Base-by-base conservation (phyloP, 1,140 invertebrate genomes). In the Popillia japonica region DNA sequence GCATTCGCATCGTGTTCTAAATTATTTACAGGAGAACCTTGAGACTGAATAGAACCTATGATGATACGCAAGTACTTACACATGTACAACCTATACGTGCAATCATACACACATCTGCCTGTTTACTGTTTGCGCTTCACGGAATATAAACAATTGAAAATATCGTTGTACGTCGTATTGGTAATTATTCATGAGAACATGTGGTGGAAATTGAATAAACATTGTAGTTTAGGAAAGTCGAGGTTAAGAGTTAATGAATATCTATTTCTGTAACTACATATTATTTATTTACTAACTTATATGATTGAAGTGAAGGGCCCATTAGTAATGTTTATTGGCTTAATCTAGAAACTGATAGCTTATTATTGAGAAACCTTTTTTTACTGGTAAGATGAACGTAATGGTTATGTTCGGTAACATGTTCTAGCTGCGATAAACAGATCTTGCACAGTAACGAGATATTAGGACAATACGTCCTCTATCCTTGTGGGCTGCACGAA, bases 121-220 rank as follows among this genome's bases (percentile, higher is more conserved):
- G 61, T 68, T 68, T 68, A 68, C 61, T 27, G 61, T 68, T 34
- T 68, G 20, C 61, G 61, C 61, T 68, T 68, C 61, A 68, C 61
- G 27, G 61, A 68, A 68, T 68, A 68, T 68, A 68, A 68, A 68
- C 61, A 68, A 68, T 68, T 20, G 61, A 68, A 68, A 22, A 27
- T 23, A 34, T 68, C 22, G 48, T 34, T 68, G 61, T 17, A 27
- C 20, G 27, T 34, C 27, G 61, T 14, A 68, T 68, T 27, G 20
- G 61, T 68, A 68, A 68, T 68, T 68, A 68, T 68, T 68, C 27
- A 68, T 27, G 61, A 34, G 61, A 68, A 48, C 44, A 48, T 48
- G 44, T 48, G 44, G 44, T 48, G 44, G 44, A 48, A 48, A 48
- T 68, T 11, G 27, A 27, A 22, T 68, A 68, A 68, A 68, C 61